Evolutionary conservation across 92 coral and sea anemone genomes (phyloP).

Genomic region (Palythoa grandis): DNA sequence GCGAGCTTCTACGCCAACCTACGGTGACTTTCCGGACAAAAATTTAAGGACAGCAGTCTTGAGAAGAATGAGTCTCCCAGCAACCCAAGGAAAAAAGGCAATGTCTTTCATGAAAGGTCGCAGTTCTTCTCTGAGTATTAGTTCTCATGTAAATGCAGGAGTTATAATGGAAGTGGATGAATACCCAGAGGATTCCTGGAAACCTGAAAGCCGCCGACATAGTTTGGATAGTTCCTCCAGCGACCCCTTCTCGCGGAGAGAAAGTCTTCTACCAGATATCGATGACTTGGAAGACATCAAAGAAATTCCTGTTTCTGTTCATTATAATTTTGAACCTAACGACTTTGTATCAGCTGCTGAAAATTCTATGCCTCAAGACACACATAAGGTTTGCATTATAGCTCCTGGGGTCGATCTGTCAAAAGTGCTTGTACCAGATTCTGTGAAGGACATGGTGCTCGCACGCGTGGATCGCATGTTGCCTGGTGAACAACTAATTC

Average conservation of each 20-base stretch:
- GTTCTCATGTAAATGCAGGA: slow-evolving; percentile 2
- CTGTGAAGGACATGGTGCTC: slow-evolving; percentile 97
- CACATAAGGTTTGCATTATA: slow-evolving; percentile 81
- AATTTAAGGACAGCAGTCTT: slow-evolving; percentile 13
- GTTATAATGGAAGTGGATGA: slow-evolving; percentile 12
- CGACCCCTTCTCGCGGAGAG: slow-evolving; percentile 31
- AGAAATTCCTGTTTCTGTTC: background rate
- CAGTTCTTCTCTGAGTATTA: background rate
- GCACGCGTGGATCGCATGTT: slow-evolving; percentile 95
- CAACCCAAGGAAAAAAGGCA: background rate
- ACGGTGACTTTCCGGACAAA: slow-evolving; percentile 25
- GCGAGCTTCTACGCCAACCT: slow-evolving; percentile 2
- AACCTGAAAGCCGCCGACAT: background rate
- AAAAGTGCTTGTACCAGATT: slow-evolving; percentile 88
- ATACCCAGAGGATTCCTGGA: slow-evolving; percentile 8
- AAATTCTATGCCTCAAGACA: slow-evolving; percentile 76
- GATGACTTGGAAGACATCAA: slow-evolving; percentile 35
- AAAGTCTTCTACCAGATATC: slow-evolving; percentile 37
- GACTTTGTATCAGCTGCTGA: slow-evolving; percentile 73
- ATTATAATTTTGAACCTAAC: slow-evolving; percentile 51
- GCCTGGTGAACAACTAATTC: slow-evolving; percentile 84
- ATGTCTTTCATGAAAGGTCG: background rate
- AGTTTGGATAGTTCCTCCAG: slow-evolving; percentile 16
- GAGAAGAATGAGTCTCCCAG: slow-evolving; percentile 33
- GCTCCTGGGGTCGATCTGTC: slow-evolving; percentile 88